These are phyloP conservation scores for Macrotis lagotis DNA, from an alignment of 2,113 vertebrate species.

Conservation along the genomic window DNA sequence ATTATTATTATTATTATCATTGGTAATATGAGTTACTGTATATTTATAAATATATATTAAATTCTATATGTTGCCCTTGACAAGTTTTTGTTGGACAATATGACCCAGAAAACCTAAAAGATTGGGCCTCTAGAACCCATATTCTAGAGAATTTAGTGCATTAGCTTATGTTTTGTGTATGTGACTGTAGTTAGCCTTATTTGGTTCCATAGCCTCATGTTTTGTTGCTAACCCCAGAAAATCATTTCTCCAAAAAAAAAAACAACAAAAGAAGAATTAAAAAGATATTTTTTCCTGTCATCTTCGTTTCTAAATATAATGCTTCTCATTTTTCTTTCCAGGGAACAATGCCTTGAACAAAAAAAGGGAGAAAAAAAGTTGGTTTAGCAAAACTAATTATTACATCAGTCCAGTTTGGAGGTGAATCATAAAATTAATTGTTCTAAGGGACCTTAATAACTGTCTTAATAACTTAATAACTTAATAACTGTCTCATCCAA, in stretches of 20 bases:
- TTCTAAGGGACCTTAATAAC: background rate
- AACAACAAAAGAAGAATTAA: no score
- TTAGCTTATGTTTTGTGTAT: no score
- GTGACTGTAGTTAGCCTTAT: no score
- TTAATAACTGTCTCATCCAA: background rate
- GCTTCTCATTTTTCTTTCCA: background rate
- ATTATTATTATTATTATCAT: no score
- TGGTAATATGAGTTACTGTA: no score
- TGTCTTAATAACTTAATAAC: no score
- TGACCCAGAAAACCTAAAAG: no score
- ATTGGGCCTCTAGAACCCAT: no score
- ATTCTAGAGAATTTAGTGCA: no score
- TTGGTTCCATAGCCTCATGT: background rate
- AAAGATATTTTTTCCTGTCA: background rate
- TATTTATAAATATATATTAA: no score
- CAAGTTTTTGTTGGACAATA: no score
- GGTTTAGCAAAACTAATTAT: background rate
- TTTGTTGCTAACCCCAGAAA: background rate
- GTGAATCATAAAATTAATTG: background rate
- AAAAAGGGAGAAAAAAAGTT: background rate
- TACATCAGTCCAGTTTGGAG: background rate
- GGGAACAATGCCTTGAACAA: background rate
- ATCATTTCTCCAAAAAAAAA: background rate
- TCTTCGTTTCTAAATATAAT: background rate
- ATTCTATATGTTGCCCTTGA: no score